These are phyloP conservation scores for Euura lappo DNA, from an alignment of 1,140 invertebrate species.

Conservation along the genomic window DNA sequence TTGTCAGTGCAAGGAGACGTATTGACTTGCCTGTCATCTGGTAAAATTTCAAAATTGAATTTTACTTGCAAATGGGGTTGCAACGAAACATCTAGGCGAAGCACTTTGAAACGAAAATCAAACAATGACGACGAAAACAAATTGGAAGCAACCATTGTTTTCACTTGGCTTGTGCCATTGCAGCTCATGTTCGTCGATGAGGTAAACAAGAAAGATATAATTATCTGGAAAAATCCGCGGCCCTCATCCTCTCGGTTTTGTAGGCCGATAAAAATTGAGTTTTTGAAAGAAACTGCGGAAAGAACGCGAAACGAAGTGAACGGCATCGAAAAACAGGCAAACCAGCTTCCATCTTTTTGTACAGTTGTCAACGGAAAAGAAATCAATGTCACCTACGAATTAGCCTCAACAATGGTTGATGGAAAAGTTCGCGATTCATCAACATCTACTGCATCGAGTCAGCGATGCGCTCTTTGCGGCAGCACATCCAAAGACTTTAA, in stretches of 20 bases:
- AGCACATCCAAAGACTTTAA: too few relatives aligned
- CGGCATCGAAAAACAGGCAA: slow-evolving; percentile 25
- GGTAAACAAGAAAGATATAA: slow-evolving; percentile 19
- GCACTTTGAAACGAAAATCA: slow-evolving; percentile 39
- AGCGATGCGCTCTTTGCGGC: slow-evolving; percentile 23
- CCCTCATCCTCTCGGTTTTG: slow-evolving; percentile 44
- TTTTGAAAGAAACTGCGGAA: slow-evolving; percentile 39
- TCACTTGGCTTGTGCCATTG: slow-evolving; percentile 38
- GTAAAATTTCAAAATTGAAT: slow-evolving; percentile 23
- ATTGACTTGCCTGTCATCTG: slow-evolving; percentile 19
- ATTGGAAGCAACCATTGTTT: slow-evolving; percentile 32
- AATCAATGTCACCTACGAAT: slow-evolving; percentile 27
- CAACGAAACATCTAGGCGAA: slow-evolving; percentile 38
- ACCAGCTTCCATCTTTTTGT: slow-evolving; percentile 18
- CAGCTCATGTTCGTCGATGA: slow-evolving; percentile 16
- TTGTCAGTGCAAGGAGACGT: slow-evolving; percentile 20
- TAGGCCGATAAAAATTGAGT: slow-evolving; percentile 39
- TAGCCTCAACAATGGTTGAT: slow-evolving; percentile 52
- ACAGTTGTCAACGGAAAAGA: slow-evolving; percentile 22
- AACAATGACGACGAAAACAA: slow-evolving; percentile 18
- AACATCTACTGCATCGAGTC: slow-evolving; percentile 38
- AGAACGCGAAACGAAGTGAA: slow-evolving; percentile 34
- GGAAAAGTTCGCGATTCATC: slow-evolving; percentile 52
- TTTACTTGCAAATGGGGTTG: slow-evolving; percentile 40
- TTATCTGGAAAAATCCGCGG: slow-evolving; percentile 43